Evolutionary conservation across 53 echinoderm and acorn worm genomes (phyloP), one percentile per base, ranked within the genome.

Genomic region (Mesocentrotus franciscanus): DNA sequence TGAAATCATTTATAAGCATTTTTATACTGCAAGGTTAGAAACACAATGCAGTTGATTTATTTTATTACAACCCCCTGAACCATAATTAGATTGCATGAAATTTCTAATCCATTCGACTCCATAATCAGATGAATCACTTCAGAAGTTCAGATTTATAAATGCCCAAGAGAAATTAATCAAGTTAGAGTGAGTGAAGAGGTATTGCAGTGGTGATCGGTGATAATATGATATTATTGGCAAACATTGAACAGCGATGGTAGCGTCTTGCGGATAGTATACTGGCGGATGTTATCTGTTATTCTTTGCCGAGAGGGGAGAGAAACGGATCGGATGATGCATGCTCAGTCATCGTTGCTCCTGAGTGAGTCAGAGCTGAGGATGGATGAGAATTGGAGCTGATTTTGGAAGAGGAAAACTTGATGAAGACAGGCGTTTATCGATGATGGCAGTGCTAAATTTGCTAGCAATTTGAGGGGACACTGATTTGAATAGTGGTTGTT

Each of bases 111-210:
- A 76, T 76, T 81, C 29, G 36, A 81, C 22, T 35, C 42, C 36
- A 81, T 81, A 81, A 81, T 81, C 42, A 81, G 33, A 81, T 81
- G 81, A 81, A 39, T 66, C 92, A 92, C 68, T 64, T 92, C 71
- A 68, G 64, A 36, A 92, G 42, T 64, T 92, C 71, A 68, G 64
- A 36, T 68, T 66, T 39, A 34, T 32, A 12, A 30, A 61, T 62
- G 92, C 92, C 92, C 71, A 62, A 61, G 62, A 35, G 92, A 92
- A 32, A 92, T 92, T 92, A 92, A 92, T 92, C 92, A 92, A 64
- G 92, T 92, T 92, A 39, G 90, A 27, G 20, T 90, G 92, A 92
- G 74, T 59, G 92, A 66, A 27, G 68, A 70, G 56, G 68, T 55
- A 92, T 26, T 22, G 55, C n/a, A 60, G 27, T 55, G 92, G 33